Base-by-base conservation (phyloP, 30 jellyfish, hydroid and myxozoan genomes). In the Calvadosia cruxmelitensis region DNA sequence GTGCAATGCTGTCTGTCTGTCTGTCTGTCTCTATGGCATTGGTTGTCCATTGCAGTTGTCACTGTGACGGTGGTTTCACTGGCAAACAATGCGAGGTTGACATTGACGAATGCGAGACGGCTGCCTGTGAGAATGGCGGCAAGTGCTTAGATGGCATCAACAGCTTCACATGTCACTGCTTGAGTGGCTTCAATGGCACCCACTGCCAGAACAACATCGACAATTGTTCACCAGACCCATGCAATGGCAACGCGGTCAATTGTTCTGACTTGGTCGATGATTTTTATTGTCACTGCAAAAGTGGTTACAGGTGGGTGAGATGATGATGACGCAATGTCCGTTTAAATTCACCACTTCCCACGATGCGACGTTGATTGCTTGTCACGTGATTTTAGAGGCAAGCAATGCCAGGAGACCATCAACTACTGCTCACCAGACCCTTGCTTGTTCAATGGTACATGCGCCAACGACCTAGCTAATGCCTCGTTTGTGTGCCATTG, bases 381-480 rank as follows among this genome's bases (percentile, higher is more conserved):
- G n/a, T n/a, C n/a, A n/a, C n/a, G n/a, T n/a, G n/a, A 0, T 66
- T 66, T 61, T 80, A 89, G 98, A 33, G 98, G 98, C 23, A 64
- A 68, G 29, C 34, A 53, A 1, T 89, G 98, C 72, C 83, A 93
- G 30, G 79, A 68, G 33, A 83, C 62, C 27, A 78, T 81, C 65
- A 93, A 89, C 71, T 70, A 76, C 94, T 89, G 98, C 31, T 63
- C 78, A 2, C 98, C 98, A 27, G 81, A 89, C 42, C 95, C 98
- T 2, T 89, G 98, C 81, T 50, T 31, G 62, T 92, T 81, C 68
- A 82, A 78, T 74, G 63, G 95, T 63, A 70, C 93, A 5, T 89
- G 98, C 52, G 57, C 71, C 29, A 82, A 75, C 64, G 68, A 67
- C 48, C 64, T 72, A 30, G 71, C 53, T 28, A 28, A 69, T 13